A percentile compares a stretch with the other conserved stretches of the same genome.
phyloP scores from a whole-genome alignment of 2,113 vertebrate genomes.

The Abramis brama region DNA sequence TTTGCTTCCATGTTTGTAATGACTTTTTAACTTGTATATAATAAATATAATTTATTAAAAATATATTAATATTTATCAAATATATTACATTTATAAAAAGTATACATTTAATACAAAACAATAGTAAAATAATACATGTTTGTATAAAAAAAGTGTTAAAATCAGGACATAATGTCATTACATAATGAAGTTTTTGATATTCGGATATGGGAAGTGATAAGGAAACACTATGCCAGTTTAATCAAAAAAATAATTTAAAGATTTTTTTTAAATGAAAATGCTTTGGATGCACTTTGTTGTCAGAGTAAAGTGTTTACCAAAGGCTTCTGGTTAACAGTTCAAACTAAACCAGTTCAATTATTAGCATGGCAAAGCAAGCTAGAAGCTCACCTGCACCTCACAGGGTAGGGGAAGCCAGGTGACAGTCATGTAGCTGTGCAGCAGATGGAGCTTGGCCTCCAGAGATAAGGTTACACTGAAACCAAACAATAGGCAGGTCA shows the following conservation, averaged over 20 bases:
- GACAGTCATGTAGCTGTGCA: slow-evolving; percentile 96
- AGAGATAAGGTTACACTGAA: slow-evolving; percentile 88
- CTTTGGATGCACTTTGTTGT: not conserved
- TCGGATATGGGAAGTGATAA: not conserved
- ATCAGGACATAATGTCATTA: not conserved
- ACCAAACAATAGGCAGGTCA: slow-evolving; percentile 7
- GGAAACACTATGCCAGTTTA: not conserved
- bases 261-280: not conserved
- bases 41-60: no score
- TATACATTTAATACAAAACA: not conserved
- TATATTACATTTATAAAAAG: not conserved
- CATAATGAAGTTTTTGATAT: not conserved
- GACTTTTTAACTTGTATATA: no score
- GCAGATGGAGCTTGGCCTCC: slow-evolving; percentile 92
- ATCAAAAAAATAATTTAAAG: not conserved
- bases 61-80: no score
- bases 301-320: not conserved
- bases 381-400: slow-evolving; percentile 78
- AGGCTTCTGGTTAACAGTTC: not conserved
- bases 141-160: not conserved
- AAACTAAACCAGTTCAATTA: not conserved
- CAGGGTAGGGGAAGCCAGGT: slow-evolving; percentile 91
- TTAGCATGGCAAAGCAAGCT: not conserved
- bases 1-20: no score
- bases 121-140: no score